Evolutionary conservation across 2,797 vertebrate species (phyloP).

Genomic region (Phoxinus dragarum): DNA sequence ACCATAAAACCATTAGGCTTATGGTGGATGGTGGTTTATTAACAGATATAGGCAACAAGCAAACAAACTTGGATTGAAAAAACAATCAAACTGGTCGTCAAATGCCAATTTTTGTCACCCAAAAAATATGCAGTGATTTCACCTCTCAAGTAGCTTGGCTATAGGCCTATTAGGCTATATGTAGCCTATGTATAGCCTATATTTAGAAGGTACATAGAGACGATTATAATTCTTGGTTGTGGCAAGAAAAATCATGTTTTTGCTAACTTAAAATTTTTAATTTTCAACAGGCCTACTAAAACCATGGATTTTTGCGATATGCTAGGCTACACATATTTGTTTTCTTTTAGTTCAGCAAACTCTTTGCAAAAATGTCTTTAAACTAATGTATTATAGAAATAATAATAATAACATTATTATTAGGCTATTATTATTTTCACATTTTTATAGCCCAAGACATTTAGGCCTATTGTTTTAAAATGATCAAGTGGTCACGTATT

Average conservation of each 20-base stretch:
- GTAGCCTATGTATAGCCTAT: neutral
- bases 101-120: neutral
- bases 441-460: neutral
- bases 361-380: neutral
- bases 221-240: neutral
- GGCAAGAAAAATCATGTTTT: neutral
- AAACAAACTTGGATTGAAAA: neutral
- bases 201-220: neutral
- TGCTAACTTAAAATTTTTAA: neutral
- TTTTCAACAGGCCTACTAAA: neutral
- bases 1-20: neutral
- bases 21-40: neutral
- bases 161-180: neutral
- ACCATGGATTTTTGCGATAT: neutral
- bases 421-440: neutral
- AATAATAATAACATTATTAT: neutral
- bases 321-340: neutral
- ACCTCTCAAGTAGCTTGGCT: neutral
- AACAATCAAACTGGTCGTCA: neutral
- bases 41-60: neutral
- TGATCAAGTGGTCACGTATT: slow-evolving; percentile 75
- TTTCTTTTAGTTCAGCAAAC: neutral
- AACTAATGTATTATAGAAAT: neutral
- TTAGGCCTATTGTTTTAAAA: slow-evolving; percentile 36
- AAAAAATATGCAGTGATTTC: slow-evolving; percentile 1